Evolutionary conservation across 2,888 invertebrate genomes (phyloP), one percentile per base, ranked within the genome.

Genomic region (Leptopilina syphax): DNA sequence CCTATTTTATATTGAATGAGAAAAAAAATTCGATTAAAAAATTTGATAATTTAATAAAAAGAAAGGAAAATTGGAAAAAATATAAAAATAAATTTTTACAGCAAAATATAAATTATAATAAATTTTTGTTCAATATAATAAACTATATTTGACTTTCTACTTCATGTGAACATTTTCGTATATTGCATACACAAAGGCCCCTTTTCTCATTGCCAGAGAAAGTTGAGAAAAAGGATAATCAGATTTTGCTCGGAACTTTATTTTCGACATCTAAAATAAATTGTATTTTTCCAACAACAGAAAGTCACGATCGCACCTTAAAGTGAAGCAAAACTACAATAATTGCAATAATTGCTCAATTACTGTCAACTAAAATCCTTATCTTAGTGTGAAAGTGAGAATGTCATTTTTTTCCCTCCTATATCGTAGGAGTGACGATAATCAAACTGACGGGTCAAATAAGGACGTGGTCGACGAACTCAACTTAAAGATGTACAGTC

Each of bases 391-490:
- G 57, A 57, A 73, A 73, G 73, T 34, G 73, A 73, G 73, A 73
- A 73, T 73, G 57, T 5, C 9, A 10, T 73, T 73, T 73, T 73
- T 73, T 44, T 44, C 1, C 44, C 44, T 3, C 3, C 9, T 57
- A 9, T 54, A 57, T 73, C 73, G 73, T 73, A 73, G 73, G 57
- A 73, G 73, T 80, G 82, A 83, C 81, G 76, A 77, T 84, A 80
- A 83, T 84, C 82, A 81, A 82, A 84, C 66, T 79, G 83, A 81
- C 80, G 84, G 79, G 79, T 83, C 83, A 80, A 84, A 83, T 83
- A 83, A 83, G 83, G 83, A 84, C 83, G 82, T 79, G 77, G 80
- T 76, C 44, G 65, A 78, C 67, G 68, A 80, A 81, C 80, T 81
- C 77, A 67, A 79, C 79, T 78, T 80, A 80, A 80, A 79, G 80